Conservation (phyloP, 2,797 vertebrate genomes). For the Sebastes melanostomus region DNA sequence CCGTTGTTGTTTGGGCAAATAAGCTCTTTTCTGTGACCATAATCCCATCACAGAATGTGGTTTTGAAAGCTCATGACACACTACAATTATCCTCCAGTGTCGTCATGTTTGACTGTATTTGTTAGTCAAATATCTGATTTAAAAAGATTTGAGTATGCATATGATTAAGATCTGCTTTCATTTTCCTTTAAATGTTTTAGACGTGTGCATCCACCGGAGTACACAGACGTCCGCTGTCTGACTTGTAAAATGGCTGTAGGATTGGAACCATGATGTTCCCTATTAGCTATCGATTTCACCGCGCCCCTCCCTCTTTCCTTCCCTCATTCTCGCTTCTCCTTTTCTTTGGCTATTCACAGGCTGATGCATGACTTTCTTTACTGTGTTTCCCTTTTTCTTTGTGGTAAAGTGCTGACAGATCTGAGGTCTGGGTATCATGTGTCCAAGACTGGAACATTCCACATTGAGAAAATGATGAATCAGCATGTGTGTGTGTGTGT, state of each 20-base stretch:
- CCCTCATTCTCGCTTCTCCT: constrained; percentile 30
- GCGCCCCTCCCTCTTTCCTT: background rate
- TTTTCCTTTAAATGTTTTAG: background rate
- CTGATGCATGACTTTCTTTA: constrained; percentile 9
- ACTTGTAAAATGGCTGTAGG: constrained; percentile 37
- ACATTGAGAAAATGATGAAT: background rate
- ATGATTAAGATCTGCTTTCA: background rate
- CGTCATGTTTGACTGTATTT: background rate
- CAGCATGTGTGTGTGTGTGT: background rate
- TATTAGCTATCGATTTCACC: constrained; percentile 2
- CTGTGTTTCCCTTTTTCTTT: background rate
- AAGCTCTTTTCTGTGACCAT: constrained; percentile 12
- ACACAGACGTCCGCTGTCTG: constrained; percentile 9
- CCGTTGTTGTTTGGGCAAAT: background rate
- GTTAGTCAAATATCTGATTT: background rate
- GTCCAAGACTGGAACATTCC: background rate
- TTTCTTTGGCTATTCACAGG: constrained; percentile 10
- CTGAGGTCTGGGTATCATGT: background rate
- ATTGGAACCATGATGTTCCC: constrained; percentile 16
- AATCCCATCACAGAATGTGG: background rate
- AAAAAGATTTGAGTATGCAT: background rate
- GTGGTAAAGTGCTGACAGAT: background rate
- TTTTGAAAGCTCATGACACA: background rate
- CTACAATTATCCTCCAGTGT: background rate
- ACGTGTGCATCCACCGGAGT: background rate